Percentiles rank a stretch among this genome's conserved stretches.
Conservation (phyloP, 92 coral and sea anemone species). For the Bergia sp. region DNA sequence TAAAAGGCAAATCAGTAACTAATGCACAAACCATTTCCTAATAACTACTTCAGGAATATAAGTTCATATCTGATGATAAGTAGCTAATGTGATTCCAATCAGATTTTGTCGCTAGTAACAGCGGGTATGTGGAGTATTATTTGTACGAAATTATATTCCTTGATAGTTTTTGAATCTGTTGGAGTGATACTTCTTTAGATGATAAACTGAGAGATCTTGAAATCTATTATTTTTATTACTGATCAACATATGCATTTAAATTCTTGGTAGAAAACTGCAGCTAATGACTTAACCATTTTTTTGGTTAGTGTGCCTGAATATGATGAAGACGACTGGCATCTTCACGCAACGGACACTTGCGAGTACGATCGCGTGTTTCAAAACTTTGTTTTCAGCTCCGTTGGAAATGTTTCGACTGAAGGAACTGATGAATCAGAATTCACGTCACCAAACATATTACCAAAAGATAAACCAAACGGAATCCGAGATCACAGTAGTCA, state of each 20-base stretch:
- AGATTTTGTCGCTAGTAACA: no score
- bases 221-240: neutral
- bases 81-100: no score
- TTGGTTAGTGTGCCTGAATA: neutral
- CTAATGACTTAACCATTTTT: neutral
- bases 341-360: constrained; percentile 20
- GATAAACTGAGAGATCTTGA: no score
- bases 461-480: neutral
- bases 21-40: no score
- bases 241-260: neutral
- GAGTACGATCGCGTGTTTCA: constrained; percentile 21
- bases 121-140: no score
- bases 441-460: neutral
- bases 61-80: no score
- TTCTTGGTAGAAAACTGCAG: neutral
- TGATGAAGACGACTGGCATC: constrained; percentile 33
- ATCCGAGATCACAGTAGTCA: neutral
- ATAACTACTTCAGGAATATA: no score
- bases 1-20: no score
- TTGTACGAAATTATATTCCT: no score
- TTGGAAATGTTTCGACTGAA: neutral
- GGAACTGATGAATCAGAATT: neutral
- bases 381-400: neutral
- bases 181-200: no score
- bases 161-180: no score